phyloP scores from a whole-genome alignment of 1,140 invertebrate species.

The Cydia strobilella region DNA sequence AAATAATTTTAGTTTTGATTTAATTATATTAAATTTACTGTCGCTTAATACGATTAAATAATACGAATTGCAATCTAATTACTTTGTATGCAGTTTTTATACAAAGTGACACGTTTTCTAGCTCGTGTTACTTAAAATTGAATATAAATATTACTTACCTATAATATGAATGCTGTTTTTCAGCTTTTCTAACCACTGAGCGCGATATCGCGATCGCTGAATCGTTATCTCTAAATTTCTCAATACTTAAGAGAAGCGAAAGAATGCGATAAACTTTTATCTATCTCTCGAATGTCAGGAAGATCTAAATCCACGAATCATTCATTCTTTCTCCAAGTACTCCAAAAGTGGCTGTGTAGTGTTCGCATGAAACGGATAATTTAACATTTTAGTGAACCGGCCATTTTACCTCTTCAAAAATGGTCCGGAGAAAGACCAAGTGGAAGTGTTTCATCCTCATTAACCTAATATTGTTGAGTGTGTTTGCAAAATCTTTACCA shows the following conservation, averaged over 20 bases:
- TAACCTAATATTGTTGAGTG: constrained; percentile 42
- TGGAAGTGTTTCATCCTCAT: constrained; percentile 49
- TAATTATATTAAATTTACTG: too few species aligned
- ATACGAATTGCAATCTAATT: too few species aligned
- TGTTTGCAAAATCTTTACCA: constrained; percentile 46
- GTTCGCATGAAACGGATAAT: constrained; percentile 48
- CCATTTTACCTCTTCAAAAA: constrained; percentile 50
- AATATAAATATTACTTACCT: too few species aligned
- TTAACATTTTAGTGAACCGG: constrained; percentile 39
- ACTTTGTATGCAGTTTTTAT: too few species aligned
- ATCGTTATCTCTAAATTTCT: constrained; percentile 18
- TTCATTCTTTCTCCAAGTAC: constrained; percentile 39
- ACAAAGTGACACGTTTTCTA: too few species aligned
- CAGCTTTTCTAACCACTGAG: neutral
- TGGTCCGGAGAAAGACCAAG: constrained; percentile 58
- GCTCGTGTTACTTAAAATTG: too few species aligned
- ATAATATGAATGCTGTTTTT: too few species aligned
- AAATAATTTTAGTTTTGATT: too few species aligned
- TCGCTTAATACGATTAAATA: too few species aligned
- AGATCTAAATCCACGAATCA: neutral
- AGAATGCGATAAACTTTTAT: constrained; percentile 20
- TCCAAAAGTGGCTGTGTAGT: constrained; percentile 45
- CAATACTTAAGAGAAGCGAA: constrained; percentile 9
- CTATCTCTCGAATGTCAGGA: neutral
- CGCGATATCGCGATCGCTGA: neutral